Evolutionary conservation across 2,113 vertebrate species (phyloP).

Genomic region (Entelurus aequoreus): DNA sequence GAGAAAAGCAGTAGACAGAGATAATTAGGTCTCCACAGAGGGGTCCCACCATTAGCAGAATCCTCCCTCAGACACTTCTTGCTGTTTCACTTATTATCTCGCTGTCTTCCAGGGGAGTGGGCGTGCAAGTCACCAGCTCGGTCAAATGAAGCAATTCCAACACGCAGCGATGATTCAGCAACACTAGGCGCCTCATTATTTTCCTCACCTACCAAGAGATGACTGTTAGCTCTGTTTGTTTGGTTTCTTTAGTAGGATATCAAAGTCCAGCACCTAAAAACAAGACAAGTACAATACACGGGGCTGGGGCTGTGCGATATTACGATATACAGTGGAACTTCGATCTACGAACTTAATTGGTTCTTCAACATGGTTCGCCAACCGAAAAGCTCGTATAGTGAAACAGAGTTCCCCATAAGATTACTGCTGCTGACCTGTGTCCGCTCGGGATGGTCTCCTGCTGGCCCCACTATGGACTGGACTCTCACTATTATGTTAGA

Average conservation of each 20-base stretch:
- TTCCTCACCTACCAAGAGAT: slow-evolving; percentile 36
- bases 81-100: slow-evolving; percentile 48
- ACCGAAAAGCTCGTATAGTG: too few species aligned
- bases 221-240: slow-evolving; percentile 28
- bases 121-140: slow-evolving; percentile 22
- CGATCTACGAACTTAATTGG: too few species aligned
- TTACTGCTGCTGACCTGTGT: too few species aligned
- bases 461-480: too few species aligned
- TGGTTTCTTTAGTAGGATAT: slow-evolving; percentile 41
- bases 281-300: not conserved
- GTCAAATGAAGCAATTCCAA: slow-evolving; percentile 25
- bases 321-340: too few species aligned
- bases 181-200: slow-evolving; percentile 52
- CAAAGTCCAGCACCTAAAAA: slow-evolving; percentile 15
- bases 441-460: too few species aligned
- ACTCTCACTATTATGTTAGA: too few species aligned
- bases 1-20: slow-evolving; percentile 31
- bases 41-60: slow-evolving; percentile 29
- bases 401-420: too few species aligned
- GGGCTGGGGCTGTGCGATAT: too few species aligned
- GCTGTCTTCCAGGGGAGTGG: slow-evolving; percentile 30
- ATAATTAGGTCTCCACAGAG: slow-evolving; percentile 48
- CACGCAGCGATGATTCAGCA: slow-evolving; percentile 46
- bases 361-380: too few species aligned
- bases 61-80: slow-evolving; percentile 41